A percentile compares a stretch with the other conserved stretches of the same genome.
phyloP scores from a whole-genome alignment of 2,113 vertebrate genomes.

The Antigone vipio region DNA sequence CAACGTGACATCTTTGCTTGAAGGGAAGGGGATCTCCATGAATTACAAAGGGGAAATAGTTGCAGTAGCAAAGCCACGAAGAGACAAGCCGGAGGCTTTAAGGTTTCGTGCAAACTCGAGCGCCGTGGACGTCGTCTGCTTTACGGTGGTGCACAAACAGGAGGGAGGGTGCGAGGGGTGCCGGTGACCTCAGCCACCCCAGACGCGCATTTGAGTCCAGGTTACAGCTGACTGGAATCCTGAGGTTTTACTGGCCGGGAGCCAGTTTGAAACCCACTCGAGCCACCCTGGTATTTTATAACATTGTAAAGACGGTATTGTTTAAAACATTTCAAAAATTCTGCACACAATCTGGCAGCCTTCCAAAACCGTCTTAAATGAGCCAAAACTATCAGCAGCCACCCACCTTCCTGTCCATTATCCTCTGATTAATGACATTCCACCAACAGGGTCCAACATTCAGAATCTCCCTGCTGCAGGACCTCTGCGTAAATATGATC shows the following conservation, averaged over 20 bases:
- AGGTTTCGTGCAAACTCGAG: accelerated
- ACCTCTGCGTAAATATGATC: constrained; percentile 29
- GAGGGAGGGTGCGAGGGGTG: background rate
- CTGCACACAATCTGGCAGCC: constrained; percentile 71
- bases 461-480: constrained; percentile 49
- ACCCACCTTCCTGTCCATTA: constrained; percentile 74
- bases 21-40: background rate
- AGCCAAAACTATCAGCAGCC: constrained; percentile 83
- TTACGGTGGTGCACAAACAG: background rate
- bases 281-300: constrained; percentile 74
- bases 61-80: background rate
- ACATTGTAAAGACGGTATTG: constrained; percentile 79
- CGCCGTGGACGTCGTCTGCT: background rate
- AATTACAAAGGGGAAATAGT: background rate
- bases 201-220: constrained; percentile 53
- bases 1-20: background rate
- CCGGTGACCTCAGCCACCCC: constrained; percentile 64
- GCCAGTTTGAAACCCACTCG: constrained; percentile 61
- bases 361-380: constrained; percentile 74
- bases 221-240: constrained; percentile 75
- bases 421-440: constrained; percentile 70
- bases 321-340: constrained; percentile 76
- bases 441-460: constrained; percentile 8
- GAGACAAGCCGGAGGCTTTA: background rate
- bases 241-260: constrained; percentile 70